Evolutionary conservation across 2,797 vertebrate genomes (phyloP).

Genomic region (Girardinus metallicus): DNA sequence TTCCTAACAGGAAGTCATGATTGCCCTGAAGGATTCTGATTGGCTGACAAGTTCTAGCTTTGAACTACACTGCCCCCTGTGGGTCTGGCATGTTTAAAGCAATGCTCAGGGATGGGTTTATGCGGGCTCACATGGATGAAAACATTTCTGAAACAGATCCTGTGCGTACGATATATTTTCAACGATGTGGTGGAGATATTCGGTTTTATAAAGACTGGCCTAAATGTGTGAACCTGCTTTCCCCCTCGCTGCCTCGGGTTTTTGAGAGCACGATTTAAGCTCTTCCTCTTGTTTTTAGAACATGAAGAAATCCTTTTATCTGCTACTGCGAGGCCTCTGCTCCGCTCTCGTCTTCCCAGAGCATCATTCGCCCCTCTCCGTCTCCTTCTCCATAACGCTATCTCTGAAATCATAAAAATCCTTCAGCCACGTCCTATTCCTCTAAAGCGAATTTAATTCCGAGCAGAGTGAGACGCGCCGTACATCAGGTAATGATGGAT

Average conservation of each 20-base stretch:
- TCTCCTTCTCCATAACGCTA: slow-evolving; percentile 69
- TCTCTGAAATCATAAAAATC: slow-evolving; percentile 80
- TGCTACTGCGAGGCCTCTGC: slow-evolving; percentile 45
- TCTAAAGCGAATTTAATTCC: slow-evolving; percentile 74
- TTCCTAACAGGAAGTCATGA: too few species aligned
- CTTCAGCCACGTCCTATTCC: slow-evolving; percentile 77
- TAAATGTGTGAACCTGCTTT: slow-evolving; percentile 55
- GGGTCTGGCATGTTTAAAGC: too few species aligned
- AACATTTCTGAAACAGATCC: too few species aligned
- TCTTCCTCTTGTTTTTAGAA: slow-evolving; percentile 54
- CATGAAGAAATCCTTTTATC: slow-evolving; percentile 72
- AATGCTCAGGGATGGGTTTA: too few species aligned
- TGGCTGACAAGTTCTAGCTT: too few species aligned
- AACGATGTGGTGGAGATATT: too few species aligned
- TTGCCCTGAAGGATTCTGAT: too few species aligned
- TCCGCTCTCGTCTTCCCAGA: slow-evolving; percentile 27
- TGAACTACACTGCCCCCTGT: too few species aligned
- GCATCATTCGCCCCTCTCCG: slow-evolving; percentile 35
- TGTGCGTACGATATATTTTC: too few species aligned
- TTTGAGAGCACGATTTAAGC: slow-evolving; percentile 61
- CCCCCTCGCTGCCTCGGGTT: slow-evolving; percentile 14
- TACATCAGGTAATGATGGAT: slow-evolving; percentile 77
- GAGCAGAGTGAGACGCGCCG: slow-evolving; percentile 54
- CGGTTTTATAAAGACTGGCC: background rate
- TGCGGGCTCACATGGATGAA: too few species aligned